Conservation (phyloP, 2,797 vertebrate genomes). For the Anomalospiza imberbis region DNA sequence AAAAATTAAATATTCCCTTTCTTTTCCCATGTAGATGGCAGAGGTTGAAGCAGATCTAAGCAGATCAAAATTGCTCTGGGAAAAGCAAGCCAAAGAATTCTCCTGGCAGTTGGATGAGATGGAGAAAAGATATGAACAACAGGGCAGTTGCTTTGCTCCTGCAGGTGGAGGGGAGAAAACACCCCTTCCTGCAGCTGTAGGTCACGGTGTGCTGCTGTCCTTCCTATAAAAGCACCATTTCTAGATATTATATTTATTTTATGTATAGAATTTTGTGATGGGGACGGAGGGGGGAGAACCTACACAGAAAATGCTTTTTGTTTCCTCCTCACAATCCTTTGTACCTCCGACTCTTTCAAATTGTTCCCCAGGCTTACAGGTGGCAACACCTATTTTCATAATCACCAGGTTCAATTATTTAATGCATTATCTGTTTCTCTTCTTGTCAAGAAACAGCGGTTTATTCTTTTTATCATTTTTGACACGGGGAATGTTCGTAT, state of each 20-base stretch:
- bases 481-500: neutral
- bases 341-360: neutral
- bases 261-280: neutral
- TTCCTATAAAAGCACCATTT: neutral
- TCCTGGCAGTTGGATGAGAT: slow-evolving; percentile 83
- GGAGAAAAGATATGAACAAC: slow-evolving; percentile 83
- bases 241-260: neutral
- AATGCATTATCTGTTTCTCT: neutral
- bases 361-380: slow-evolving; percentile 27
- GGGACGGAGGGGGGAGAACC: neutral
- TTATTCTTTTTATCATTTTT: neutral
- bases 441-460: neutral
- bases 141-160: slow-evolving; percentile 81
- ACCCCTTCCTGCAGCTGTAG: neutral
- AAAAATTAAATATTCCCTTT: slow-evolving; percentile 73
- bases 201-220: neutral
- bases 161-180: neutral
- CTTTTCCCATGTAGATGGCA: slow-evolving; percentile 83
- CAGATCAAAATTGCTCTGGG: slow-evolving; percentile 86
- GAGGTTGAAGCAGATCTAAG: slow-evolving; percentile 89
- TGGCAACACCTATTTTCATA: slow-evolving; percentile 46
- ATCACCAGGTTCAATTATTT: neutral
- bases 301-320: neutral
- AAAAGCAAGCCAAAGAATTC: slow-evolving; percentile 90
- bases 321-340: neutral